Evolutionary conservation across 2,888 invertebrate species (phyloP).

Genomic region (Himalopsyche kuldschensis): DNA sequence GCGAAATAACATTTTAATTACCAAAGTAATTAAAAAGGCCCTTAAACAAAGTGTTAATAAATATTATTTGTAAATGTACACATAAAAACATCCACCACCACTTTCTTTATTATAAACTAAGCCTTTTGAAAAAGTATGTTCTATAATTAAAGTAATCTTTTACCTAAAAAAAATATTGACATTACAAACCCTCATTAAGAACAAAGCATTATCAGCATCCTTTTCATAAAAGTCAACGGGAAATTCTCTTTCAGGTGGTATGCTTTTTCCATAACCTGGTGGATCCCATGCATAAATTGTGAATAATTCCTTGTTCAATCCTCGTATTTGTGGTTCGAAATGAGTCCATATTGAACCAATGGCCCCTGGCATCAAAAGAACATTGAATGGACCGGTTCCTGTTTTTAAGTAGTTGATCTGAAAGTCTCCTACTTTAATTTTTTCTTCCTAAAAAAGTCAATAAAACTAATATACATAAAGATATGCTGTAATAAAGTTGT

Average conservation of each 20-base stretch:
- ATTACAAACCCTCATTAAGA: slow-evolving; percentile 69
- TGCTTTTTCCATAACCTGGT: slow-evolving; percentile 83
- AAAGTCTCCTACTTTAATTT: slow-evolving; percentile 63
- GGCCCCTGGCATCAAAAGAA: slow-evolving; percentile 79
- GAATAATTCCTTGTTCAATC: slow-evolving; percentile 63
- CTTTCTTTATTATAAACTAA: neutral
- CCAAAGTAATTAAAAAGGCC: too few species aligned
- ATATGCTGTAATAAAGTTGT: too few species aligned
- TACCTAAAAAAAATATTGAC: too few species aligned
- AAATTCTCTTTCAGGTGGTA: slow-evolving; percentile 77
- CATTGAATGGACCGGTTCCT: slow-evolving; percentile 62
- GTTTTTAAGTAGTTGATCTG: slow-evolving; percentile 61
- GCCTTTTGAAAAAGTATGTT: neutral
- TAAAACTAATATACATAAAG: too few species aligned
- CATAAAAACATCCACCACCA: too few species aligned
- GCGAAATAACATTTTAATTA: too few species aligned
- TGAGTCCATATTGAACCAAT: slow-evolving; percentile 82
- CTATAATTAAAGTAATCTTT: too few species aligned
- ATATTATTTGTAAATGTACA: too few species aligned
- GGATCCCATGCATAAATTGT: slow-evolving; percentile 80
- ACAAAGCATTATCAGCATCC: slow-evolving; percentile 72
- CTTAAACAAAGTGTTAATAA: too few species aligned
- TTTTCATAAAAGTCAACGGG: slow-evolving; percentile 68
- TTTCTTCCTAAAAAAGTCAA: slow-evolving; percentile 59
- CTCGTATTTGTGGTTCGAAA: slow-evolving; percentile 75